Evolutionary conservation across 2,113 vertebrate species (phyloP).

Genomic region (Polyodon spathula): DNA sequence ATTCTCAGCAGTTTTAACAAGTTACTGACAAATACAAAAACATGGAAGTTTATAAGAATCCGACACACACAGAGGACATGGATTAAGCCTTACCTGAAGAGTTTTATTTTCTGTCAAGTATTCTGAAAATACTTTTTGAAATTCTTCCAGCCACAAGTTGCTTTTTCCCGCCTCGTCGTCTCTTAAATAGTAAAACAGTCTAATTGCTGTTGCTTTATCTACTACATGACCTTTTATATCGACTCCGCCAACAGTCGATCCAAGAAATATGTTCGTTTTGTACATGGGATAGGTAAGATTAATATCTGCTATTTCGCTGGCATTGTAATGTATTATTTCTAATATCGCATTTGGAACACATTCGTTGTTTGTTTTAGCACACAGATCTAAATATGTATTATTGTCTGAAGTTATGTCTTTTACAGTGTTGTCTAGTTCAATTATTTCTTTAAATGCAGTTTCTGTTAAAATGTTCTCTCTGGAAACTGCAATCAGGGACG

Average conservation of each 20-base stretch:
- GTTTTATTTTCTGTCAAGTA: neutral
- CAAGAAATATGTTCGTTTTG: conserved; percentile 25
- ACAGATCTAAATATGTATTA: conserved; percentile 34
- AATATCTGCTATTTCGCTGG: conserved; percentile 18
- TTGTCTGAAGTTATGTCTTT: conserved; percentile 20
- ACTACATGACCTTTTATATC: too few species aligned
- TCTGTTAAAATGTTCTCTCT: conserved; percentile 33
- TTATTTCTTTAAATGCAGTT: conserved; percentile 36
- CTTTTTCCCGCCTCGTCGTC: conserved; percentile 26
- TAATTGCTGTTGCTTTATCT: conserved; percentile 24
- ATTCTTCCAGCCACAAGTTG: conserved; percentile 49
- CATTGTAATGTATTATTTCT: conserved; percentile 30
- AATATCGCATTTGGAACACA: conserved; percentile 41
- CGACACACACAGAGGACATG: neutral
- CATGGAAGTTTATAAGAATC: too few species aligned
- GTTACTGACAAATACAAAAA: too few species aligned
- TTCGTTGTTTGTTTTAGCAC: conserved; percentile 26
- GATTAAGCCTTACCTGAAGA: conserved; percentile 45
- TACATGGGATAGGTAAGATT: conserved; percentile 40
- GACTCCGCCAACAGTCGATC: conserved; percentile 52
- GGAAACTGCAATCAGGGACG: conserved; percentile 47
- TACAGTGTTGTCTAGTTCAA: conserved; percentile 40
- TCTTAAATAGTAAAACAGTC: conserved; percentile 55
- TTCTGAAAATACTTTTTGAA: conserved; percentile 33
- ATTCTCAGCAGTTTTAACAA: too few species aligned